Evolutionary conservation across 2,888 invertebrate genomes (phyloP).

Genomic region (Kuschelorhynchus macadamiae): DNA sequence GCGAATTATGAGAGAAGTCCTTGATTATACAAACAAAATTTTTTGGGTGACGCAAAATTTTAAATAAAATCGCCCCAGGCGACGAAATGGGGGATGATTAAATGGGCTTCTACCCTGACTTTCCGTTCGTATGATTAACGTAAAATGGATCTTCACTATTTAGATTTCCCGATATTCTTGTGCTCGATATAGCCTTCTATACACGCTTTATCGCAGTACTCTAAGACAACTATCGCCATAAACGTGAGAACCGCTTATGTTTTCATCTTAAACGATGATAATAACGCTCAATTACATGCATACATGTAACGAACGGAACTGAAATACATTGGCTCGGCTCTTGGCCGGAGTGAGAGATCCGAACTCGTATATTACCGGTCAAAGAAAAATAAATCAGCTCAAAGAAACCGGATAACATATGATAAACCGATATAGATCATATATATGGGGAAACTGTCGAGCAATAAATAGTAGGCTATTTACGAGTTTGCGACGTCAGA

Average conservation of each 20-base stretch:
- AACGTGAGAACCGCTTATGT: slow-evolving; percentile 44
- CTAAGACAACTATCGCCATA: slow-evolving; percentile 10
- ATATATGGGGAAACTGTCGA: slow-evolving; percentile 58
- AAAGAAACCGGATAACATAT: slow-evolving; percentile 60
- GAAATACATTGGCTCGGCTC: slow-evolving; percentile 21
- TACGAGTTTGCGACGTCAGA: slow-evolving; percentile 62
- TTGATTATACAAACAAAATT: no score
- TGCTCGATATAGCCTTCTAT: no score
- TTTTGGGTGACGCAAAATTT: no score
- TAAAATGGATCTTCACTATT: no score
- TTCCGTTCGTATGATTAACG: no score
- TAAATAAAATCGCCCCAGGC: no score
- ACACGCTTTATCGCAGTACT: no score
- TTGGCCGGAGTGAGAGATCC: slow-evolving; percentile 9
- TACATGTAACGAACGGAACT: slow-evolving; percentile 44
- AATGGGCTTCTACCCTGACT: no score
- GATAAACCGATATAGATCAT: slow-evolving; percentile 64
- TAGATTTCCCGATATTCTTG: no score
- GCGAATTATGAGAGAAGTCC: no score
- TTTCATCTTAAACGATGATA: slow-evolving; percentile 43
- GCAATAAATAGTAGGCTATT: slow-evolving; percentile 34
- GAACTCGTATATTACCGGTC: slow-evolving; percentile 40
- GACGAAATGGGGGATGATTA: no score
- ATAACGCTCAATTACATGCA: slow-evolving; percentile 48
- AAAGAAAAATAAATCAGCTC: slow-evolving; percentile 60